These are phyloP conservation scores for Eubasilissa regina DNA, from an alignment of 1,140 invertebrate genomes.

Conservation along the genomic window DNA sequence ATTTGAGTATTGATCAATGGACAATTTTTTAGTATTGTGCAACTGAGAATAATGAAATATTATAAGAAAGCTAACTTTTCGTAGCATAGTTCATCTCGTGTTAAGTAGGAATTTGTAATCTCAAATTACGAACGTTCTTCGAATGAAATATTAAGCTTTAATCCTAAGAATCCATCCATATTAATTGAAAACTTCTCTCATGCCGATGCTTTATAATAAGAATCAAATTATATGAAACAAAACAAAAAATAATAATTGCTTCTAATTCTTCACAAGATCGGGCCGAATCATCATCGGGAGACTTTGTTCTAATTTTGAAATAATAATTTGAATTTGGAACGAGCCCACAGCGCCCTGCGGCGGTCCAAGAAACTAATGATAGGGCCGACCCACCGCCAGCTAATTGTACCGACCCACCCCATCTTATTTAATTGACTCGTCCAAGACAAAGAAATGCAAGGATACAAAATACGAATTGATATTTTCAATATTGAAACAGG, in stretches of 20 bases:
- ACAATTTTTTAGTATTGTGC: no score
- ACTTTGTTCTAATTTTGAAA: conserved; percentile 49
- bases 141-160: no score
- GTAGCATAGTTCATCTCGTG: no score
- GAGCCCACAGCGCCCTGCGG: conserved; percentile 46
- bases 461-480: background rate
- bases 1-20: no score
- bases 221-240: conserved; percentile 42
- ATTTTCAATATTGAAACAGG: background rate
- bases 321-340: conserved; percentile 57
- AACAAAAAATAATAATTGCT: conserved; percentile 44
- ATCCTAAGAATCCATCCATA: conserved; percentile 3
- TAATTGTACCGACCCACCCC: conserved; percentile 57
- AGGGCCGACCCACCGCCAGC: conserved; percentile 51
- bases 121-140: no score
- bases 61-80: no score
- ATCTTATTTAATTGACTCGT: conserved; percentile 49
- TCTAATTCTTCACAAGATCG: conserved; percentile 39
- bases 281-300: conserved; percentile 38
- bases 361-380: conserved; percentile 53
- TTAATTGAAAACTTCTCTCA: conserved; percentile 33
- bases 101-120: no score
- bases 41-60: no score
- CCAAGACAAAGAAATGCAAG: conserved; percentile 36
- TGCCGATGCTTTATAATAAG: conserved; percentile 34